These are phyloP conservation scores for Aldrovandia affinis DNA, from an alignment of 2,797 vertebrate genomes.

Conservation along the genomic window DNA sequence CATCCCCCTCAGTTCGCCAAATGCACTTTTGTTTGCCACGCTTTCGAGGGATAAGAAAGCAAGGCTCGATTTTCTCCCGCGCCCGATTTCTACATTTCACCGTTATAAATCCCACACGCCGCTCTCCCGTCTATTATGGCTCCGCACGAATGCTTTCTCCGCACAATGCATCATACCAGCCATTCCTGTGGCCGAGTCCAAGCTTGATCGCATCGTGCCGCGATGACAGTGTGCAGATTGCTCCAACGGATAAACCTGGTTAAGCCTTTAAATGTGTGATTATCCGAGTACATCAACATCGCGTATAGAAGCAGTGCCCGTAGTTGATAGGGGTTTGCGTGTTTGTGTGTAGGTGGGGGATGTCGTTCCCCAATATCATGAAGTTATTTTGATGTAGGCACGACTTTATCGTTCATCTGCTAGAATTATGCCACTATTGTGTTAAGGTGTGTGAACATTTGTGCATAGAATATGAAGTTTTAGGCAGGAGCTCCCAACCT, in stretches of 20 bases:
- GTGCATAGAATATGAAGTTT: neutral
- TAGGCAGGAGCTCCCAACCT: neutral
- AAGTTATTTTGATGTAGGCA: neutral
- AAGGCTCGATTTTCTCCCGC: neutral
- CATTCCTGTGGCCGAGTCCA: neutral
- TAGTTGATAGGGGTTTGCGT: neutral
- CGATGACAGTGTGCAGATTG: neutral
- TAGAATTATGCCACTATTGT: neutral
- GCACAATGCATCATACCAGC: neutral
- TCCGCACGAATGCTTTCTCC: neutral
- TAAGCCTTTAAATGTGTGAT: neutral
- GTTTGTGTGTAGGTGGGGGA: neutral
- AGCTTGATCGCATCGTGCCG: neutral
- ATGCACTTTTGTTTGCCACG: neutral
- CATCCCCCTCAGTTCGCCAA: conserved; percentile 37
- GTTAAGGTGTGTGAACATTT: neutral
- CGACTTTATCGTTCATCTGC: neutral
- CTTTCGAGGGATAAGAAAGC: neutral
- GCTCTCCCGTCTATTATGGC: neutral
- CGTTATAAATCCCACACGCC: too few species aligned
- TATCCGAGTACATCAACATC: neutral
- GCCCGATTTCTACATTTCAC: neutral
- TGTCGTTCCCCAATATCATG: neutral
- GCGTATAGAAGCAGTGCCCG: neutral
- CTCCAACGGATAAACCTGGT: neutral